Evolutionary conservation across 2,797 vertebrate species (phyloP).

Genomic region (Falco biarmicus): DNA sequence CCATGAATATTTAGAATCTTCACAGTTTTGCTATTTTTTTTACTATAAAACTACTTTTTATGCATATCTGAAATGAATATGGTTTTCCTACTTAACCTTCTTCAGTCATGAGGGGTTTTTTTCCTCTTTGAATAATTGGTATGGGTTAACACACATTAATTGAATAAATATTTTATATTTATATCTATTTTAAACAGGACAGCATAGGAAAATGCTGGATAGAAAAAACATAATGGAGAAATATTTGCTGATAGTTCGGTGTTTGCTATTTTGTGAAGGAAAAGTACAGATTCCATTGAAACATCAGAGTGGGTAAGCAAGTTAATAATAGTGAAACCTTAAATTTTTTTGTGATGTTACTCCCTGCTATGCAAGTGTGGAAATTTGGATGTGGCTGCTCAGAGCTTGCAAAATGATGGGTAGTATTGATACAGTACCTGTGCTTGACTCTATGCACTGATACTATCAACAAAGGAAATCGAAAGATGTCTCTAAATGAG

Average conservation of each 20-base stretch:
- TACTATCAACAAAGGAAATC: not conserved
- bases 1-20: not conserved
- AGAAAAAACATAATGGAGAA: not conserved
- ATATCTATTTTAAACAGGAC: not conserved
- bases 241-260: not conserved
- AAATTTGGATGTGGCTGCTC: not conserved
- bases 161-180: not conserved
- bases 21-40: not conserved
- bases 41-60: not conserved
- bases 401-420: not conserved
- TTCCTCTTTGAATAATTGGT: not conserved
- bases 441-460: not conserved
- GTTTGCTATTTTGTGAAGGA: not conserved
- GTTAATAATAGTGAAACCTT: not conserved
- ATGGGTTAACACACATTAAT: not conserved
- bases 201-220: not conserved
- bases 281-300: not conserved
- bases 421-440: not conserved
- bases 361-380: not conserved
- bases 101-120: fast-evolving
- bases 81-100: not conserved
- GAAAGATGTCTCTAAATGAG: not conserved
- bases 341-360: not conserved
- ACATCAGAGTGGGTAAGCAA: not conserved
- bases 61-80: not conserved